A percentile compares a stretch with the other conserved stretches of the same genome.
phyloP scores from a whole-genome alignment of 1,140 invertebrate species.

The Ostrea edulis region DNA sequence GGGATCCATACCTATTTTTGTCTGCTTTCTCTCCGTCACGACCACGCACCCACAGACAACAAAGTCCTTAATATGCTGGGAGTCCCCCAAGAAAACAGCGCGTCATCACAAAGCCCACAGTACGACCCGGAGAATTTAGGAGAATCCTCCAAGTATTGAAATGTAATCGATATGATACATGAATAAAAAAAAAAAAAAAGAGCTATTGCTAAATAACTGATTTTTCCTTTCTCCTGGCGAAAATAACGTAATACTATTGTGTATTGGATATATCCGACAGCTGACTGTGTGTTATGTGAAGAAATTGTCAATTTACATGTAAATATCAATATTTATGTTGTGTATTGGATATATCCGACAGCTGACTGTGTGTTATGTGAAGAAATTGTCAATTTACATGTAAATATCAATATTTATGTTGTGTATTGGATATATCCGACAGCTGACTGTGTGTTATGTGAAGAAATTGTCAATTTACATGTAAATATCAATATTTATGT shows the following conservation, averaged over 20 bases:
- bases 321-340: too few species aligned
- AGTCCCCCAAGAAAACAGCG: neutral
- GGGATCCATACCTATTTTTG: neutral
- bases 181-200: too few species aligned
- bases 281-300: neutral
- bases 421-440: neutral
- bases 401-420: too few species aligned
- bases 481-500: too few species aligned
- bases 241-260: too few species aligned
- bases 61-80: slow-evolving; percentile 14
- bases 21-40: neutral
- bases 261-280: neutral
- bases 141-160: neutral
- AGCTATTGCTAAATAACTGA: too few species aligned
- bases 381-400: too few species aligned
- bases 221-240: too few species aligned
- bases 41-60: neutral
- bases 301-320: too few species aligned
- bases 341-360: neutral
- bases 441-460: neutral
- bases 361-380: neutral
- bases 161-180: too few species aligned
- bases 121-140: neutral
- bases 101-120: slow-evolving; percentile 4
- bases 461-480: too few species aligned